These are phyloP conservation scores for Diplogasteroides magnus DNA, from an alignment of 1,140 invertebrate genomes.

Conservation along the genomic window DNA sequence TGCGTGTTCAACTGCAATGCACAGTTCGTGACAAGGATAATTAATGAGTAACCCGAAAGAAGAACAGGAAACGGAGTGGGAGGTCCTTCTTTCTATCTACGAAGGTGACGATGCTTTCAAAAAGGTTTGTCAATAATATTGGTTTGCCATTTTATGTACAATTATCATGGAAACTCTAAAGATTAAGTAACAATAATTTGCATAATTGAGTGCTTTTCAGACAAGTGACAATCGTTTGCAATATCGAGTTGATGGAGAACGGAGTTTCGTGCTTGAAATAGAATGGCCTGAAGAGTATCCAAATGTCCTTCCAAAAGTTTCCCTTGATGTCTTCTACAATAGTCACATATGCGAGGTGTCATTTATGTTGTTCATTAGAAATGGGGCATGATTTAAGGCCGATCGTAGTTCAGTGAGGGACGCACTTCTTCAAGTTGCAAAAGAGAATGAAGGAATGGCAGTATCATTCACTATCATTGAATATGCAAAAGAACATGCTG, in stretches of 20 bases:
- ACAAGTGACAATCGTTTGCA: neutral
- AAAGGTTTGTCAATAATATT: too few relatives aligned
- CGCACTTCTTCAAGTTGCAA: conserved; percentile 2
- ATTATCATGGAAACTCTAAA: too few relatives aligned
- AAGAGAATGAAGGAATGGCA: conserved; percentile 18
- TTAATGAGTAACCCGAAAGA: too few relatives aligned
- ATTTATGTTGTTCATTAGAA: neutral
- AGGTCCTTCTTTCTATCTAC: conserved; percentile 12
- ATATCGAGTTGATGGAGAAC: conserved; percentile 1
- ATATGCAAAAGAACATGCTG: conserved; percentile 7
- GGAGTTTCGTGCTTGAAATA: conserved; percentile 7
- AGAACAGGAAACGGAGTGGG: conserved; percentile 13
- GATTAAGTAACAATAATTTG: too few relatives aligned
- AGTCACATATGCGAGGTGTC: neutral
- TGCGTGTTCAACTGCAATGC: too few relatives aligned
- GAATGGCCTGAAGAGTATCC: conserved; percentile 16
- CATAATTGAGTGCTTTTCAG: neutral
- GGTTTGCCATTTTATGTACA: too few relatives aligned
- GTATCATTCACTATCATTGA: conserved; percentile 11
- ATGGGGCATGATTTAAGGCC: neutral
- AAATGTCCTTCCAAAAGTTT: neutral
- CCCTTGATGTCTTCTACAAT: conserved; percentile 14
- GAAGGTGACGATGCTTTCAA: conserved; percentile 9
- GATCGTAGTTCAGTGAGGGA: neutral
- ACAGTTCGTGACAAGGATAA: too few relatives aligned